These are phyloP conservation scores for Temnothorax longispinosus DNA, from an alignment of 1,140 invertebrate genomes.

Conservation along the genomic window DNA sequence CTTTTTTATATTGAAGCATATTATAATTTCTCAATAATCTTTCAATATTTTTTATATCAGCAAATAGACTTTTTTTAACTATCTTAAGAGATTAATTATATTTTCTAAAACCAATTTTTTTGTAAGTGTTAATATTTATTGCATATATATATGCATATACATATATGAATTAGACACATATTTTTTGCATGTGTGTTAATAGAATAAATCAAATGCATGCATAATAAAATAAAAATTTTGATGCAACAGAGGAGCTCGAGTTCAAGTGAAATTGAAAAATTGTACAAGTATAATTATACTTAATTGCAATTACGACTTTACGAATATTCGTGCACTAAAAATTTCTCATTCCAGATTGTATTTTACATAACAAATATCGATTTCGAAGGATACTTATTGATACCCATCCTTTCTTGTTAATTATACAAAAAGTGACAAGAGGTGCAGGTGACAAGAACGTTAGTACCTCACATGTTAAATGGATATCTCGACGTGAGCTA, in stretches of 20 bases:
- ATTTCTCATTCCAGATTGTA: background rate
- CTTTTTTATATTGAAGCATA: background rate
- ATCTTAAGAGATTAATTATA: background rate
- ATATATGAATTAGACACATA: background rate
- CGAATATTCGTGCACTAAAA: background rate
- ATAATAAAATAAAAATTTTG: background rate
- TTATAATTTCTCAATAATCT: background rate
- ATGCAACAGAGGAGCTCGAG: background rate
- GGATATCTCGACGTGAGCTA: conserved; percentile 53
- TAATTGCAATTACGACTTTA: background rate
- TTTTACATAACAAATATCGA: background rate
- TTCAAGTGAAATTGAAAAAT: background rate
- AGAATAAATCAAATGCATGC: background rate
- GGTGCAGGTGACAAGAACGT: conserved; percentile 17
- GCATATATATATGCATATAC: background rate
- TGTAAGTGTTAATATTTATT: background rate
- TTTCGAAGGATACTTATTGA: background rate
- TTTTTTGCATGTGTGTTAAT: background rate
- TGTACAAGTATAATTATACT: background rate
- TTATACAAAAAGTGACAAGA: conserved; percentile 8
- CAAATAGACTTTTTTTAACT: background rate
- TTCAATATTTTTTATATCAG: background rate
- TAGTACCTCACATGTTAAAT: conserved; percentile 46
- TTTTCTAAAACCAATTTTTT: background rate
- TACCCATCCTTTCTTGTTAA: background rate